A percentile compares a stretch with the other conserved stretches of the same genome.
phyloP scores from a whole-genome alignment of 2,113 vertebrate genomes.

The Oncorhynchus kisutch region DNA sequence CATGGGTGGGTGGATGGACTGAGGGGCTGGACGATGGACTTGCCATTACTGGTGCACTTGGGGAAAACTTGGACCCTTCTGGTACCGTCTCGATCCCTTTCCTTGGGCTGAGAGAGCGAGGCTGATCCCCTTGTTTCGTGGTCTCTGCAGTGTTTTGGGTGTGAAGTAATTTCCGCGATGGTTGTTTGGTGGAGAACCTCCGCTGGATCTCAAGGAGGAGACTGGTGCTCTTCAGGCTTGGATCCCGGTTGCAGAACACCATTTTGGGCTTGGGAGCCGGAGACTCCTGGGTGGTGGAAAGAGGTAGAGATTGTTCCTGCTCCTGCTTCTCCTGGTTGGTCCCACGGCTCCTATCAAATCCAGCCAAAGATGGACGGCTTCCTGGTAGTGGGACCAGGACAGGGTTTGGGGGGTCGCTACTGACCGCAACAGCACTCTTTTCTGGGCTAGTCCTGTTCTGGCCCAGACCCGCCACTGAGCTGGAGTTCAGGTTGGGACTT shows the following conservation, averaged over 20 bases:
- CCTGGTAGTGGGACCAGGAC: slow-evolving; percentile 56
- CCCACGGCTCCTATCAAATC: not conserved
- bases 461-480: too few species aligned
- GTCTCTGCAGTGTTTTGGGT: not conserved
- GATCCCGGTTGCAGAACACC: slow-evolving; percentile 9
- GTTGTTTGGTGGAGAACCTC: slow-evolving; percentile 7
- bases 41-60: not conserved
- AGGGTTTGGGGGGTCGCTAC: slow-evolving; percentile 71
- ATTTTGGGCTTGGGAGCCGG: slow-evolving; percentile 9
- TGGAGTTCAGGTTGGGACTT: not conserved
- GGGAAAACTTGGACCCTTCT: slow-evolving; percentile 9
- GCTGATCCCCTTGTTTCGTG: not conserved
- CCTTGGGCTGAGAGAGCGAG: not conserved
- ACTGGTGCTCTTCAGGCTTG: slow-evolving; percentile 2
- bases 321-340: too few species aligned
- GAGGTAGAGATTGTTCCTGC: not conserved
- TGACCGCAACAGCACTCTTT: slow-evolving; percentile 36
- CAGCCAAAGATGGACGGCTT: not conserved
- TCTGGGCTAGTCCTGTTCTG: slow-evolving; percentile 32
- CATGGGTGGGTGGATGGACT: not conserved
- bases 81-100: slow-evolving; percentile 17
- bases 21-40: not conserved
- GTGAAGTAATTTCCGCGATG: not conserved
- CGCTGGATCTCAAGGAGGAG: slow-evolving; percentile 9
- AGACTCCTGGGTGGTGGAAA: not conserved